phyloP scores from a whole-genome alignment of 2,797 vertebrate genomes.

The Neostethus bicornis region DNA sequence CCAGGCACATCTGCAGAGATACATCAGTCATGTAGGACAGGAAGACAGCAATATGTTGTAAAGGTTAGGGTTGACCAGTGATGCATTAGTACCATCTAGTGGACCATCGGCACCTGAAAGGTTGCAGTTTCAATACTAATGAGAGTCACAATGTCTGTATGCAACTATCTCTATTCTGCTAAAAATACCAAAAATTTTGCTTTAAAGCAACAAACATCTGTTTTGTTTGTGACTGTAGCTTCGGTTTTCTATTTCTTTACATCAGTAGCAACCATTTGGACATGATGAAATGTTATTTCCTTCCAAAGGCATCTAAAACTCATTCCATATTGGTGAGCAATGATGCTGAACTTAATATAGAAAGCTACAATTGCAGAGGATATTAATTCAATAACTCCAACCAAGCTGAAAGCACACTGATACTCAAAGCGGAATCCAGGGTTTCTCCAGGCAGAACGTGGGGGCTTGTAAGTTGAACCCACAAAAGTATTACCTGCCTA shows the following conservation, averaged over 20 bases:
- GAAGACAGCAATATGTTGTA: conserved; percentile 22
- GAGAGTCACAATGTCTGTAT: conserved; percentile 12
- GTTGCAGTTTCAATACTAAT: conserved; percentile 37
- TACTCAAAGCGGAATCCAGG: conserved; percentile 63
- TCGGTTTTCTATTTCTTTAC: conserved; percentile 17
- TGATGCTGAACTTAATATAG: conserved; percentile 61
- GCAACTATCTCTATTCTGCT: background rate
- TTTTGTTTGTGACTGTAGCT: conserved; percentile 35
- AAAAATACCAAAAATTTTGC: conserved; percentile 20
- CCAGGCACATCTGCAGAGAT: conserved; percentile 69
- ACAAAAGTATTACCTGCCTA: conserved; percentile 58
- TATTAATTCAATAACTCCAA: conserved; percentile 57
- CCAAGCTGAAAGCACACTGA: conserved; percentile 45
- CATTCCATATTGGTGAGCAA: conserved; percentile 48
- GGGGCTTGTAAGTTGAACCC: conserved; percentile 56
- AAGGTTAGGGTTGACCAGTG: conserved; percentile 61
- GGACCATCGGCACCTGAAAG: conserved; percentile 47
- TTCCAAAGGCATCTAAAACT: conserved; percentile 40
- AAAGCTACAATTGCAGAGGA: conserved; percentile 41
- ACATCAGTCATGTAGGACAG: conserved; percentile 36
- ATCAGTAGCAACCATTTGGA: conserved; percentile 51
- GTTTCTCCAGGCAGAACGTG: conserved; percentile 61
- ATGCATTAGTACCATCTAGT: conserved; percentile 79
- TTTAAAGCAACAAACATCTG: conserved; percentile 17
- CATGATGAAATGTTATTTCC: conserved; percentile 40